These are phyloP conservation scores for Bagarius yarrelli DNA, from an alignment of 2,113 vertebrate species.

Conservation along the genomic window DNA sequence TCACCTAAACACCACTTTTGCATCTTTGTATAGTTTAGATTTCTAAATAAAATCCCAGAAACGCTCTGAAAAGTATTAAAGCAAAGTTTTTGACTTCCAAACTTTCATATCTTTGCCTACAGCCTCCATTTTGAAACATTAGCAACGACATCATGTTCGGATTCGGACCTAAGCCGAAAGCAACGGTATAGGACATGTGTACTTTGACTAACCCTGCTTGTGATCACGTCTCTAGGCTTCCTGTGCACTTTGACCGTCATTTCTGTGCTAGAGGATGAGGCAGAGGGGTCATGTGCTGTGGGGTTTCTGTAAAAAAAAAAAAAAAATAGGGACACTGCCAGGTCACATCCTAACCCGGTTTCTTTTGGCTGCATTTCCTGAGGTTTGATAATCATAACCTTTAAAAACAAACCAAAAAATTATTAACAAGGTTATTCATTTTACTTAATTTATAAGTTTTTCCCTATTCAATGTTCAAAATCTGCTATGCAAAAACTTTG, in stretches of 20 bases:
- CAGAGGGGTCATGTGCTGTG: constrained; percentile 49
- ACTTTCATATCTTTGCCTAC: constrained; percentile 1
- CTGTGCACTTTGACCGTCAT: constrained; percentile 65
- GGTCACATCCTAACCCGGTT: constrained; percentile 72
- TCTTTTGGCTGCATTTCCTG: constrained; percentile 40
- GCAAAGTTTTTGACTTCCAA: background rate
- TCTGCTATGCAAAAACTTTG: background rate
- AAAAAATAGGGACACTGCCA: constrained; percentile 63
- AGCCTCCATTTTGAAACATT: constrained; percentile 25
- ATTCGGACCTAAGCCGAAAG: background rate
- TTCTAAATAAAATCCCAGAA: background rate
- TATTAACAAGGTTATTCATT: no score
- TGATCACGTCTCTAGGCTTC: constrained; percentile 67
- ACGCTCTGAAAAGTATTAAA: background rate
- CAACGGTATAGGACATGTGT: constrained; percentile 46
- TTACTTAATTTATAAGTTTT: background rate
- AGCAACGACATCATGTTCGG: constrained; percentile 17
- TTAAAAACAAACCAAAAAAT: no score
- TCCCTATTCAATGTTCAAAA: no score
- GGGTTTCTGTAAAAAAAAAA: constrained; percentile 53
- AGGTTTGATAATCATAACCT: background rate
- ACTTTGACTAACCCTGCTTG: constrained; percentile 61
- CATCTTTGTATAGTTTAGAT: background rate
- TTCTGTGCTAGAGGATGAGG: constrained; percentile 56
- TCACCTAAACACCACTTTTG: background rate